Conservation (phyloP, 1,140 invertebrate genomes). For the Halyomorpha halys region DNA sequence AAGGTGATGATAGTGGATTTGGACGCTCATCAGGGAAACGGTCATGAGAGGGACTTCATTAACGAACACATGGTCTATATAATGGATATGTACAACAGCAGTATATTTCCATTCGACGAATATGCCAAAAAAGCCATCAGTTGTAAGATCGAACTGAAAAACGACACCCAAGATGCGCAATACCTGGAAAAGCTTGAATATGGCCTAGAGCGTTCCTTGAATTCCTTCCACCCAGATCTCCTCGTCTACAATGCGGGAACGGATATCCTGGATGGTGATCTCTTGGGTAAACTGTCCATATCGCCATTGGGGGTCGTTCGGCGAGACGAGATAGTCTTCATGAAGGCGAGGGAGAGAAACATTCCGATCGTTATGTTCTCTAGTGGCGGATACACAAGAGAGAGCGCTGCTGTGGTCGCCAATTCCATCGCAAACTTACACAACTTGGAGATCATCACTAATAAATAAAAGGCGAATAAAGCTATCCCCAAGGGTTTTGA, state of each 20-base stretch:
- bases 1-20: background rate
- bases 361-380: background rate
- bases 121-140: conserved; percentile 61
- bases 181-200: conserved; percentile 57
- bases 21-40: conserved; percentile 56
- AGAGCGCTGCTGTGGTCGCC: background rate
- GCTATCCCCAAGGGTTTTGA: too few relatives aligned
- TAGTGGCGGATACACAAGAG: background rate
- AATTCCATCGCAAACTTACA: background rate
- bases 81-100: conserved; percentile 73
- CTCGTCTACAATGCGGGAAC: conserved; percentile 83
- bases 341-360: background rate
- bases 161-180: conserved; percentile 53
- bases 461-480: too few relatives aligned
- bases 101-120: conserved; percentile 69
- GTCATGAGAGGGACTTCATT: conserved; percentile 70
- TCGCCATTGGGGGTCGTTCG: background rate
- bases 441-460: too few relatives aligned
- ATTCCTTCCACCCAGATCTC: conserved; percentile 65
- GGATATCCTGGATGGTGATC: conserved; percentile 68
- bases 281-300: conserved; percentile 57
- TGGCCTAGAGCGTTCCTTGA: conserved; percentile 51
- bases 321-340: background rate
- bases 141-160: conserved; percentile 56
- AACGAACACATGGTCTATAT: conserved; percentile 66